Evolutionary conservation across 2,113 vertebrate species (phyloP).

Genomic region (Sinosuthora webbiana): DNA sequence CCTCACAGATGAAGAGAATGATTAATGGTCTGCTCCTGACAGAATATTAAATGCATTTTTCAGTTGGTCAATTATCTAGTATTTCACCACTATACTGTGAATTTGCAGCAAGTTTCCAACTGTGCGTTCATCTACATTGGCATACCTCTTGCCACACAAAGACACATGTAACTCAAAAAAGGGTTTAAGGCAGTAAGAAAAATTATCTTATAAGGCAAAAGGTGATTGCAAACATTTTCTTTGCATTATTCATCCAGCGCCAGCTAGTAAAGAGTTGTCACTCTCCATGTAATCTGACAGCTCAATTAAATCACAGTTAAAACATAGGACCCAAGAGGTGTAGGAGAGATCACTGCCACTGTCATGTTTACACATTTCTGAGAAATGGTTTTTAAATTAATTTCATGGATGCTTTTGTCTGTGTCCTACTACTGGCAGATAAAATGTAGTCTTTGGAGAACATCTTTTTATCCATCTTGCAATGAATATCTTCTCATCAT

Average conservation of each 20-base stretch:
- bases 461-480: constrained; percentile 11
- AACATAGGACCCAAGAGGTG: constrained; percentile 46
- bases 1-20: neutral
- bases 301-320: constrained; percentile 51
- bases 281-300: constrained; percentile 36
- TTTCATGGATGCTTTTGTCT: constrained; percentile 27
- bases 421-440: neutral
- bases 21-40: neutral
- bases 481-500: neutral
- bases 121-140: neutral
- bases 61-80: neutral
- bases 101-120: neutral
- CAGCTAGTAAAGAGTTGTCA: constrained; percentile 14
- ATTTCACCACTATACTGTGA: neutral
- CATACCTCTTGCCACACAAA: neutral
- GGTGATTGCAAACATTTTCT: neutral
- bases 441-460: constrained; percentile 39
- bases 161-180: neutral
- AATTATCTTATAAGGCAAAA: neutral
- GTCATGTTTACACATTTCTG: constrained; percentile 50
- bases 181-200: neutral
- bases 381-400: constrained; percentile 43
- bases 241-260: constrained; percentile 42
- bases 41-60: neutral
- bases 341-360: constrained; percentile 26